phyloP scores from a whole-genome alignment of 1,140 invertebrate species.

The Drosophila ogumai region DNA sequence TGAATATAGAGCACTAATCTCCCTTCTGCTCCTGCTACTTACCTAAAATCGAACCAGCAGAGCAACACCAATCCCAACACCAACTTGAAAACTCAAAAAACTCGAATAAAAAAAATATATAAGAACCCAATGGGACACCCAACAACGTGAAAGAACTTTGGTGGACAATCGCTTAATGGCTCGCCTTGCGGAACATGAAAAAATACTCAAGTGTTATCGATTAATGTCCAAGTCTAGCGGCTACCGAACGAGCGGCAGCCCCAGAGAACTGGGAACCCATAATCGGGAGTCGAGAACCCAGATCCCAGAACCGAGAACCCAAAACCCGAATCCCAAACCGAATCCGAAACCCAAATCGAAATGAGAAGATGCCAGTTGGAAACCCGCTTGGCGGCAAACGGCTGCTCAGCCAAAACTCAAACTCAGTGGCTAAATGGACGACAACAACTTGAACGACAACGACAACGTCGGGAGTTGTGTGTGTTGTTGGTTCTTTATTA shows the following conservation, averaged over 20 bases:
- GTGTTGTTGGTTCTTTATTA: conserved; percentile 76
- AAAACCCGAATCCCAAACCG: conserved; percentile 8
- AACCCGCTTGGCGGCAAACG: conserved; percentile 55
- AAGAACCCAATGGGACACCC: conserved; percentile 17
- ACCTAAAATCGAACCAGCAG: conserved; percentile 9
- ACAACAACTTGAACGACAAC: conserved; percentile 60
- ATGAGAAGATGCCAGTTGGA: conserved; percentile 44
- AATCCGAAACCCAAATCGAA: conserved; percentile 33
- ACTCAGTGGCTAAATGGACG: conserved; percentile 80
- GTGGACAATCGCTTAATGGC: conserved; percentile 85
- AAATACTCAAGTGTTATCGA: conserved; percentile 85
- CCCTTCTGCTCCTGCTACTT: background rate
- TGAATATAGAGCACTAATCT: background rate
- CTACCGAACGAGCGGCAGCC: conserved; percentile 82
- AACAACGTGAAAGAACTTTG: conserved; percentile 45
- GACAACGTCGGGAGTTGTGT: conserved; percentile 45
- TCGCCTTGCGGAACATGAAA: conserved; percentile 85
- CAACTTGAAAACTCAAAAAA: background rate
- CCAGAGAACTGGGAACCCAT: conserved; percentile 1
- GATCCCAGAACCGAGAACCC: background rate
- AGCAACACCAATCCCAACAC: conserved; percentile 36
- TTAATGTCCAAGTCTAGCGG: conserved; percentile 85
- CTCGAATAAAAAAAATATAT: background rate
- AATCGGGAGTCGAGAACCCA: background rate
- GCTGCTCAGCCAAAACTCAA: conserved; percentile 80